Evolutionary conservation across 2,113 vertebrate genomes (phyloP), one percentile per base, ranked within the genome.

Genomic region (Montifringilla adamsi): DNA sequence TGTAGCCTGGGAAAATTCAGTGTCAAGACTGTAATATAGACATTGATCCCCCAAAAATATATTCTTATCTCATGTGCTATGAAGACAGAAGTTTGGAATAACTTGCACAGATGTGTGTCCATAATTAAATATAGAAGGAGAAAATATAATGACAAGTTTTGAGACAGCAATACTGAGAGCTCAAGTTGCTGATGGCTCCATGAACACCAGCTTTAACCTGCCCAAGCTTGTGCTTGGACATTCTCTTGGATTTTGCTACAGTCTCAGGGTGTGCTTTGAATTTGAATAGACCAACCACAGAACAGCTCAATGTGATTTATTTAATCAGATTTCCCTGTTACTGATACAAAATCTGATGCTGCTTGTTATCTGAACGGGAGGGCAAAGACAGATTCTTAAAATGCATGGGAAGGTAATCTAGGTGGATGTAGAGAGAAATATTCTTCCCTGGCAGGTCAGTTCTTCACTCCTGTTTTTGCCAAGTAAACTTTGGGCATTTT

Each of bases 291-390:
- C 23, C 21, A 37, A 41, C 44, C 49, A 64, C 31, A 47, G 41
- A 87, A 31, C 50, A 64, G 35, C 55, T 46, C 33, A 49, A 43
- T 56, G 44, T 60, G 69, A 77, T 77, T 88, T 64, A 50, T 78
- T 87, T 72, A 83, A 94, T 84, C 63, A 84, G 62, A 58, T 63
- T 86, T 93, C 47, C 50, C 47, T 87, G 64, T 50, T 47, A 50
- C 31, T 73, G 39, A 76, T 59, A 77, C 11, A 73, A 87, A 80
- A 55, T 37, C 10, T 73, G 49, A 77, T 46, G 7, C 23, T 80
- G 31, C 7, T 73, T 80, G 83, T 80, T 72, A 59, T 87, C 58
- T 50, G 77, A 86, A 67, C 28, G 30, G 47, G 63, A 75, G 9
- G 56, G 37, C 31, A 79, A 91, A 79, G 66, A 35, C 7, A 58